phyloP scores from a whole-genome alignment of 2,797 vertebrate genomes.

The Rhyacichthys aspro region DNA sequence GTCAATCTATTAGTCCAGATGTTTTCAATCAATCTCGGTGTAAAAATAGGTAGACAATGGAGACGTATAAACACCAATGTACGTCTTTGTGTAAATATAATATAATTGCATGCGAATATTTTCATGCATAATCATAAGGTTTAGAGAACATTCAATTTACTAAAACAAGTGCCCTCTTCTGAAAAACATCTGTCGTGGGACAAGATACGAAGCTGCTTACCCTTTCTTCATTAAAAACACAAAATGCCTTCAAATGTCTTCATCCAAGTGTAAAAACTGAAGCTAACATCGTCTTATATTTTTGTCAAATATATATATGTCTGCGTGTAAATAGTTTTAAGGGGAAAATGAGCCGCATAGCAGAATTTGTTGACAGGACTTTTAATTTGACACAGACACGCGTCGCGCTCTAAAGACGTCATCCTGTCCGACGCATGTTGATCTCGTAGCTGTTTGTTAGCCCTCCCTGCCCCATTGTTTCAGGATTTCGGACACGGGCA shows the following conservation, averaged over 20 bases:
- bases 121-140: neutral
- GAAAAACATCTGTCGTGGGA: neutral
- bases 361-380: constrained; percentile 36
- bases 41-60: neutral
- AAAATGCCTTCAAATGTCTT: constrained; percentile 18
- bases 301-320: rapidly evolving
- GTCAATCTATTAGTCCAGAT: constrained; percentile 1
- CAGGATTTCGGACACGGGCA: constrained; percentile 21
- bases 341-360: neutral
- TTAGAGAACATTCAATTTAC: neutral
- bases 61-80: too few species aligned
- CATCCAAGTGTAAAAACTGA: too few species aligned
- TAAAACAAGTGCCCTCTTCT: neutral
- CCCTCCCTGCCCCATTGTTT: constrained; percentile 58
- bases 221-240: constrained; percentile 38
- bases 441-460: constrained; percentile 13
- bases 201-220: constrained; percentile 32
- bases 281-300: neutral
- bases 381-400: constrained; percentile 72
- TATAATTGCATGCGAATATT: too few species aligned
- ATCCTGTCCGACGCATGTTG: constrained; percentile 24
- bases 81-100: too few species aligned
- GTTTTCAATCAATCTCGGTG: constrained; percentile 1
- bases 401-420: constrained; percentile 46
- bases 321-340: neutral